Percentiles rank a stretch among this genome's conserved stretches.
These are phyloP conservation scores for Dasypogon diadema DNA, from an alignment of 2,888 invertebrate genomes.

Conservation along the genomic window DNA sequence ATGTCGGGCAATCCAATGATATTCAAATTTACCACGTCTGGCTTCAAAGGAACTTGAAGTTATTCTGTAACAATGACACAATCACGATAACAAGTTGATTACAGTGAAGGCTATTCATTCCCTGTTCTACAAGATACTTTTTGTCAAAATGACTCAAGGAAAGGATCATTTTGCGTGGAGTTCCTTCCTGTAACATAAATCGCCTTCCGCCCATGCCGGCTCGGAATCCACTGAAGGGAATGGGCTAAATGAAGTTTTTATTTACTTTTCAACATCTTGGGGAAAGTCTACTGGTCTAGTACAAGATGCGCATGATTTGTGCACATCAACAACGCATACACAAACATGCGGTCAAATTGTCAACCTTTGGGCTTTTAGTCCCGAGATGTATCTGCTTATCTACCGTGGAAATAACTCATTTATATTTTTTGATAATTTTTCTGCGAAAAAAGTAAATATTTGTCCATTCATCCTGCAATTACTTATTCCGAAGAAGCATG, in stretches of 20 bases:
- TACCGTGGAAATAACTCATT: slow-evolving; percentile 17
- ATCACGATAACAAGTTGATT: background rate
- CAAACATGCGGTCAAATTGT: slow-evolving; percentile 5
- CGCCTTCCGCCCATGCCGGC: slow-evolving; percentile 7
- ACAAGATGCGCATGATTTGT: background rate
- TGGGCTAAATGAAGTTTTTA: slow-evolving; percentile 4
- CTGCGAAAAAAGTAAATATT: slow-evolving; percentile 37
- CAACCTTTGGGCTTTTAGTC: background rate
- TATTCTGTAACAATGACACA: too few species aligned
- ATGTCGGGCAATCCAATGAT: too few species aligned
- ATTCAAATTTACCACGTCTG: too few species aligned
- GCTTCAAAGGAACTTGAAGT: too few species aligned
- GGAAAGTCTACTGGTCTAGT: slow-evolving; percentile 23
- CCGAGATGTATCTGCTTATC: background rate
- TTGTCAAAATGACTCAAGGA: too few species aligned
- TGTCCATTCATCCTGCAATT: slow-evolving; percentile 31
- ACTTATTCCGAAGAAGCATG: slow-evolving; percentile 7
- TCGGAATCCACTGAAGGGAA: background rate
- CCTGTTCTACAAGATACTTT: too few species aligned
- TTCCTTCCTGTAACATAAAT: slow-evolving; percentile 4
- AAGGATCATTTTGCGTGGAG: too few species aligned
- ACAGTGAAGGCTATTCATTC: background rate
- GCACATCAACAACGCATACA: background rate
- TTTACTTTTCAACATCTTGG: background rate
- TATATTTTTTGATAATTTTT: slow-evolving; percentile 37